Conservation (phyloP, 1,140 invertebrate species). For the Rhyzopertha dominica region DNA sequence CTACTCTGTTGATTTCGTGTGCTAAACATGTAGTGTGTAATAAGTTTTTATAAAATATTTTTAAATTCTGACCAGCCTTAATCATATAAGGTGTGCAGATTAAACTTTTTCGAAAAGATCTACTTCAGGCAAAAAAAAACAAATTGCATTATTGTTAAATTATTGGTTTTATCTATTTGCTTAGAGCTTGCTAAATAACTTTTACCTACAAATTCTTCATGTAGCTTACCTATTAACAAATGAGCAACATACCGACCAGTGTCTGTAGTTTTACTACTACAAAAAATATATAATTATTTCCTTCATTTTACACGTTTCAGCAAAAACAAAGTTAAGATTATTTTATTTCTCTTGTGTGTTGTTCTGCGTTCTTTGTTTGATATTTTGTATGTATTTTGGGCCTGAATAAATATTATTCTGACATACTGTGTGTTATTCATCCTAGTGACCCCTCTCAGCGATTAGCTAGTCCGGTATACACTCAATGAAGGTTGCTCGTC, state of each 20-base stretch:
- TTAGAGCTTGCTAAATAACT: constrained; percentile 14
- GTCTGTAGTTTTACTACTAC: constrained; percentile 16
- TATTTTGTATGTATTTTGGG: no score
- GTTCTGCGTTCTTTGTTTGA: no score
- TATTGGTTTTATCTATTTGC: constrained; percentile 15
- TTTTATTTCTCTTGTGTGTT: no score
- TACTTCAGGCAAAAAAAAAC: constrained; percentile 13
- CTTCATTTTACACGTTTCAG: constrained; percentile 10
- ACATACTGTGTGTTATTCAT: no score
- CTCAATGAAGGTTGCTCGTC: no score
- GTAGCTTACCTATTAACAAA: constrained; percentile 15
- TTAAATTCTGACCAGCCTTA: constrained; percentile 27
- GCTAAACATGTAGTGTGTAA: constrained; percentile 39
- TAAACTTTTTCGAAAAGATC: constrained; percentile 21
- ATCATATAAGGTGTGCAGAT: constrained; percentile 33
- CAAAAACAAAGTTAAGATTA: constrained; percentile 11
- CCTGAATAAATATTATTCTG: no score
- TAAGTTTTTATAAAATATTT: constrained; percentile 21
- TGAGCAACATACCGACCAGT: constrained; percentile 17
- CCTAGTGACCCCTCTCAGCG: no score
- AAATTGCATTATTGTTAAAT: constrained; percentile 12
- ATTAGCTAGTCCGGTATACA: no score
- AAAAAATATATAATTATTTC: constrained; percentile 17
- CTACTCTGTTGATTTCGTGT: constrained; percentile 41
- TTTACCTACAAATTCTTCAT: constrained; percentile 11